Base-by-base conservation (phyloP, 2,797 vertebrate genomes). In the Falco biarmicus region DNA sequence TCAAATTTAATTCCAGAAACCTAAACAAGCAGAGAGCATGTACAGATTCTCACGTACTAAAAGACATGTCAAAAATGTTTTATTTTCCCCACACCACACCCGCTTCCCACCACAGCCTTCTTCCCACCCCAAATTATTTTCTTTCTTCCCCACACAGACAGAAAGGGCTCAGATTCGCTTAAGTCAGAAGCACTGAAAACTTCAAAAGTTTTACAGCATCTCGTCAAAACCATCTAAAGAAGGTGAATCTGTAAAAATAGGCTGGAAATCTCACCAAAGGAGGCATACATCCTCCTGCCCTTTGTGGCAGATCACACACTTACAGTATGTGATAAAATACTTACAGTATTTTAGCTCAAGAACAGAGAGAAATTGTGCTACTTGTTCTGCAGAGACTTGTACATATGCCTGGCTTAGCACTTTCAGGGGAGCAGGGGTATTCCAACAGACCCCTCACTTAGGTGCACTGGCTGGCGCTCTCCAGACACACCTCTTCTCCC, bases 401-500 rank as follows among this genome's bases (percentile, higher is more conserved):
- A 39, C 18, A 22, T 0, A 0, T 37, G 29, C 21, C 37, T 39
- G 43, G 15, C 24, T 69, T 59, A 41, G 6, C 20, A 51, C 0
- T 9, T 21, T 66, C 24, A 25, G 43, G 18, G 53, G 4, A 74
- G 13, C 25, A 53, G 16, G 9, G 5, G 0, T 13, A 24, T 17
- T 63, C 43, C 70, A 63, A 31, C 0, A 73, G 56, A 61, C 6
- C 13, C 2, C 29, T 28, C 18, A 11, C 48, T n/a, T 37, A 32
- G 41, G 41, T 29, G 61, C 41, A 6, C 45, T 63, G 22, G 3
- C 13, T 89, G 32, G 6, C 2, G 25, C 24, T 57, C 8, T 54
- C 54, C 11, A 2, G 9, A 28, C 26, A 15, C n/a, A 22, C 3
- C 7, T 47, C 34, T 43, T 56, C 59, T 75, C 20, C 41, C 53